Evolutionary conservation across 2,113 vertebrate genomes (phyloP), one percentile per base, ranked within the genome.

Genomic region (Mustela nigripes): DNA sequence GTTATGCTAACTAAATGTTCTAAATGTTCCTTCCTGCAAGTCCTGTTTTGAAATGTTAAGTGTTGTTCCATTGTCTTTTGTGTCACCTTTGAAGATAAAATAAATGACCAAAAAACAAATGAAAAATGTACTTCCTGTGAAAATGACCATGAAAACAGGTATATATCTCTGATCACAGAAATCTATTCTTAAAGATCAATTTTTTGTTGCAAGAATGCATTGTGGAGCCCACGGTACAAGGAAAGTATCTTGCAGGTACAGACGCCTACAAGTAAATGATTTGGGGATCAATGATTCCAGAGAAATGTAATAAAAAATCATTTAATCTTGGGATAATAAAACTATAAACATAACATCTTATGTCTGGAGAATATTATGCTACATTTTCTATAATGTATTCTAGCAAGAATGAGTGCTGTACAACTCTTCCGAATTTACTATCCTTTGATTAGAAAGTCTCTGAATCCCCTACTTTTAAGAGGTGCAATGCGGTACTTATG

Each of bases 81-180:
- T 73, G 58, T 91, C 39, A 84, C 18, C 56, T n/a, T 81, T 56
- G 87, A 79, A 78, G 94, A 81, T 50, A 12, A 50, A 85, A 85
- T 79, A 50, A 78, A 62, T 26, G 60, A 24, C 9, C 71, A 19
- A 89, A 71, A 39, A 39, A 39, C 36, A 39, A 39, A 39, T 10
- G 80, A 86, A 97, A 91, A 95, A 93, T 21, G 62, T 50, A 33
- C 14, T 94, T 95, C 74, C 50, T 89, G 74, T 31, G 39, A 56
- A 26, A 62, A 62, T 62, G 60, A 62, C 60, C 22, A 26, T 10
- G 22, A 26, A 62, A 62, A 62, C 60, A 26, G 60, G 9, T 62
- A 2, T 62, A 24, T 10, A 62, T 62, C 22, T 9, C 60, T 10
- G 60, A 62, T 26, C 60, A 62, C 22, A 62, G 22, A 62, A 62